phyloP scores from a whole-genome alignment of 2,113 vertebrate genomes.

The Proterorhinus semilunaris region DNA sequence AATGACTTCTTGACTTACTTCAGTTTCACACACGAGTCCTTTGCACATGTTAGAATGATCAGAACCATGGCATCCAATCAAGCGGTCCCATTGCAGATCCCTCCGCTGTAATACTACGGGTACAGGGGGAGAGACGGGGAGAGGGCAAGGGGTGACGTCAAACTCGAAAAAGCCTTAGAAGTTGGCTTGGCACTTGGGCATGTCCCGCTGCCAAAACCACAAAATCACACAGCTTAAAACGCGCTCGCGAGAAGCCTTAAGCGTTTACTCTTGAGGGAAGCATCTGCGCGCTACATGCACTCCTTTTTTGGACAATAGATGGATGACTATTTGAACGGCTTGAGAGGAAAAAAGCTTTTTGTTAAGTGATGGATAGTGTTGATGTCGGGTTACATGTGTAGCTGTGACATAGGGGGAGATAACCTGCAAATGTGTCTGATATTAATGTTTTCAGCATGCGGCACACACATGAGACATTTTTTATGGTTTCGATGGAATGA shows the following conservation, averaged over 20 bases:
- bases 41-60: slow-evolving; percentile 56
- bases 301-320: slow-evolving; percentile 65
- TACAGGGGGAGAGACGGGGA: slow-evolving; percentile 27
- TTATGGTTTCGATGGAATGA: slow-evolving; percentile 1
- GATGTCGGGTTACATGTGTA: slow-evolving; percentile 18
- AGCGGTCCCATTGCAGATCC: slow-evolving; percentile 30
- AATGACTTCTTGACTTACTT: slow-evolving; percentile 10
- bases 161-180: slow-evolving; percentile 52
- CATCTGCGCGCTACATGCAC: slow-evolving; percentile 17
- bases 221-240: slow-evolving; percentile 42
- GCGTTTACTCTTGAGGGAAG: slow-evolving; percentile 48
- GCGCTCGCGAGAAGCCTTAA: slow-evolving; percentile 58
- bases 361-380: slow-evolving; percentile 46
- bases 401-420: slow-evolving; percentile 20
- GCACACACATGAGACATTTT: slow-evolving; percentile 5
- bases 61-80: slow-evolving; percentile 49
- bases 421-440: slow-evolving; percentile 42
- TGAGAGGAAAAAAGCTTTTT: slow-evolving; percentile 54
- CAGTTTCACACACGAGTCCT: slow-evolving; percentile 15
- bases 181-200: slow-evolving; percentile 51
- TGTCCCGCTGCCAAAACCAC: slow-evolving; percentile 48
- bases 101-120: slow-evolving; percentile 26
- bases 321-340: slow-evolving; percentile 53
- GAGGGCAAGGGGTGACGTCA: slow-evolving; percentile 55
- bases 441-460: slow-evolving; percentile 39